Base-by-base conservation (phyloP, 2,888 invertebrate species). In the Gibbula magus region DNA sequence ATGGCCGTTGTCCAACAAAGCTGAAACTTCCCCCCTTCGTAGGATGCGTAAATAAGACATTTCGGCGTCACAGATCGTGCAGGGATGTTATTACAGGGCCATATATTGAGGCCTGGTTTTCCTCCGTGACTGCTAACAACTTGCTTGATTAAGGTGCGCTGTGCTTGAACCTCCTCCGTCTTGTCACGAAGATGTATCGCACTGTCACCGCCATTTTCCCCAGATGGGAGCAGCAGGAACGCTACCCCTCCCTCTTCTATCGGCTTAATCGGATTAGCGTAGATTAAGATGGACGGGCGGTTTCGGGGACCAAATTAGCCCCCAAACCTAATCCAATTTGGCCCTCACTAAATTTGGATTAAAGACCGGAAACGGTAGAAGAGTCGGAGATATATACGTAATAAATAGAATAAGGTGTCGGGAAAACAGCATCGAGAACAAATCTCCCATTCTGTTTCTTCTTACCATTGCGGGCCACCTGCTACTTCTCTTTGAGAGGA, bases 331-430 rank as follows among this genome's bases (percentile, higher is more conserved):
- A 83, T 83, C 81, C 80, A 75, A 83, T 82, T 83, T 77, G 77
- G 56, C 66, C 76, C 52, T 74, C 80, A 77, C 80, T 83, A 82
- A 82, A 83, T 83, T 79, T 79, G 82, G 82, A 79, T 81, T 81
- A 82, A 82, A 80, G 77, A 79, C 77, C 78, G 29, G 54, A 74
- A 75, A 39, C 77, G 32, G 75, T 45, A 52, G 79, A 56, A 80
- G 73, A 73, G 77, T 32, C 35, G 77, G 79, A 77, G 80, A 80
- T 80, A 75, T 81, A 77, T 79, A 80, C 77, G 80, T 80, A 80
- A 80, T 82, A 80, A 77, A 80, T 80, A 80, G 80, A 66, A 78
- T 78, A 77, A 77, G 80, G 56, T 77, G 80, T 53, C 80, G 54
- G 32, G 70, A 20, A 32, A 39, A 20, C 35, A 70, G 70, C 39